Conservation (phyloP, 2,113 vertebrate species). For the Otolemur garnettii region DNA sequence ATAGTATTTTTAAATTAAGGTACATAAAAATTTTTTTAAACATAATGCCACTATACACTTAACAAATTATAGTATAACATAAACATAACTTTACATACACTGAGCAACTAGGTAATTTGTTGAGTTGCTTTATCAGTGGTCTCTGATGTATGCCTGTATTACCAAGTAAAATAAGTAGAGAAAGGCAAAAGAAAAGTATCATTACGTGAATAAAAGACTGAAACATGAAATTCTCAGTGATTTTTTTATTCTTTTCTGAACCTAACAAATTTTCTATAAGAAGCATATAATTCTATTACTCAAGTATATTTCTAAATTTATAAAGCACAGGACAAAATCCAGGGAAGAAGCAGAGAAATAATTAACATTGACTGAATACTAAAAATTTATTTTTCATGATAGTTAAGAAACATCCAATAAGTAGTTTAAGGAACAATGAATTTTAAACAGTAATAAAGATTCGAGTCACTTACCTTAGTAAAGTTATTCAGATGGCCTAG, state of each 20-base stretch:
- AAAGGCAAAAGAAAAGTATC: slow-evolving; percentile 13
- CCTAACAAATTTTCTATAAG: slow-evolving; percentile 10
- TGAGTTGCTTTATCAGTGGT: neutral
- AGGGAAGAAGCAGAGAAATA: slow-evolving; percentile 30
- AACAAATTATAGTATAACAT: neutral
- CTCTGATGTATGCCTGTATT: neutral
- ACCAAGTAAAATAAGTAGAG: neutral
- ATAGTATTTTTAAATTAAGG: neutral
- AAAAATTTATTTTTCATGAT: slow-evolving; percentile 37
- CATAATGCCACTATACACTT: neutral
- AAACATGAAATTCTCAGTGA: neutral
- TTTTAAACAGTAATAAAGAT: slow-evolving; percentile 17
- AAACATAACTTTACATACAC: neutral
- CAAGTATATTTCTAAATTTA: slow-evolving; percentile 46
- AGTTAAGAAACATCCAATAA: neutral
- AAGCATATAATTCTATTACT: neutral
- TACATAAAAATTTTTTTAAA: neutral
- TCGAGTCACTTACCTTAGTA: slow-evolving; percentile 93
- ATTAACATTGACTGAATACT: neutral
- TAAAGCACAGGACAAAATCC: slow-evolving; percentile 42
- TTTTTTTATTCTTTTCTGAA: slow-evolving; percentile 40
- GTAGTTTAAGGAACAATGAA: slow-evolving; percentile 9
- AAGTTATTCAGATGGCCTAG: slow-evolving; percentile 99
- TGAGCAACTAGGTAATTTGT: neutral
- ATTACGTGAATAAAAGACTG: neutral